Evolutionary conservation across 2,113 vertebrate genomes (phyloP).

Genomic region (Pterocles burchelli): DNA sequence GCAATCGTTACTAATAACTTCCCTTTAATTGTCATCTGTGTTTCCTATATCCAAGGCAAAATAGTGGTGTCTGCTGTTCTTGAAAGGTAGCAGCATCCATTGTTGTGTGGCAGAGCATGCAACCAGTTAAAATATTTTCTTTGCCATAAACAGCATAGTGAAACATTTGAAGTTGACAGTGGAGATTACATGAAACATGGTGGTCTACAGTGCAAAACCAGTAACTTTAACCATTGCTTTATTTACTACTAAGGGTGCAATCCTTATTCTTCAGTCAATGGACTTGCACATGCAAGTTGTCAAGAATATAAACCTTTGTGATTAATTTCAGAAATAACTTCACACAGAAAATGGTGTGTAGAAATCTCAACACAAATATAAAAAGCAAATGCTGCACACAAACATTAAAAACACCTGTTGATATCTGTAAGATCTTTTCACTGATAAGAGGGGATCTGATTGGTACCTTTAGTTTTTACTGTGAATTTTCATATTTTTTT

Average conservation of each 20-base stretch:
- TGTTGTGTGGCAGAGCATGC: neutral
- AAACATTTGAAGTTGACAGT: neutral
- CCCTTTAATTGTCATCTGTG: neutral
- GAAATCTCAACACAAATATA: neutral
- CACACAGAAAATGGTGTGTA: neutral
- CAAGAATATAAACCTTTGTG: neutral
- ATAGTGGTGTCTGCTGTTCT: neutral
- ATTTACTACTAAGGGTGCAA: neutral
- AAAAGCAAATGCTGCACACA: neutral
- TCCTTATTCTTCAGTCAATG: neutral
- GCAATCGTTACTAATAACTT: neutral
- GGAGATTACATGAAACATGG: neutral
- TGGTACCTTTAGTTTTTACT: neutral
- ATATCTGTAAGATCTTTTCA: neutral
- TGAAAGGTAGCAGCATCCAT: neutral
- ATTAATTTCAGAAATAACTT: neutral
- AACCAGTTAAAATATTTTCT: neutral
- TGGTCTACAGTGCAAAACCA: neutral
- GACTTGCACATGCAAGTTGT: neutral
- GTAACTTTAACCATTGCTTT: neutral
- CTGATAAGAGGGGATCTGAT: accelerated
- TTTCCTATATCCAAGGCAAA: neutral
- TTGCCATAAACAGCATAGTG: neutral
- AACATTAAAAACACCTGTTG: neutral
- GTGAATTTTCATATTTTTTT: neutral